A percentile compares a stretch with the other conserved stretches of the same genome.
phyloP scores from a whole-genome alignment of 2,113 vertebrate genomes.

The Pseudorasbora parva region DNA sequence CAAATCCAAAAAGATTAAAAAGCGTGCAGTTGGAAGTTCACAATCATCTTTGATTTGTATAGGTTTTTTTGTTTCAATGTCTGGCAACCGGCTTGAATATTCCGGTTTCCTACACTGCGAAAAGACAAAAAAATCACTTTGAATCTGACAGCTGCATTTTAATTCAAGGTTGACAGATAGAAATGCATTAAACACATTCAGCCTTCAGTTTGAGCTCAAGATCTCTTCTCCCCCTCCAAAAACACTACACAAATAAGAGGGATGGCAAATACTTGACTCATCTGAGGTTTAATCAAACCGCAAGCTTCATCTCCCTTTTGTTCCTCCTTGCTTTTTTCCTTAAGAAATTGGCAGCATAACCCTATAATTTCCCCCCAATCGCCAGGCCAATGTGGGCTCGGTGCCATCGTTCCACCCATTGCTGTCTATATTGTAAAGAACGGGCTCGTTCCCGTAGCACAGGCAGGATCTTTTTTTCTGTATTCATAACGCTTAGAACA shows the following conservation, averaged over 20 bases:
- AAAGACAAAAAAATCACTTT: neutral
- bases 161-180: conserved; percentile 14
- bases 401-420: conserved; percentile 55
- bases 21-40: neutral
- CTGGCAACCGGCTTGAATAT: neutral
- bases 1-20: conserved; percentile 2
- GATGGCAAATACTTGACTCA: conserved; percentile 48
- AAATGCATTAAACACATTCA: conserved; percentile 16
- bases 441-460: conserved; percentile 43
- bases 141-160: neutral
- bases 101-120: neutral
- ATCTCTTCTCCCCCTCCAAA: conserved; percentile 16
- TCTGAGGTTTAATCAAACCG: conserved; percentile 54
- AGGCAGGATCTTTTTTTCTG: conserved; percentile 29
- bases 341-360: conserved; percentile 50
- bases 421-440: conserved; percentile 45
- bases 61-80: neutral
- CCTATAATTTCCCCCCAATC: conserved; percentile 55
- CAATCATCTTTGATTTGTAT: neutral
- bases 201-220: conserved; percentile 24
- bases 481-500: conserved; percentile 35
- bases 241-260: conserved; percentile 44
- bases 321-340: conserved; percentile 56
- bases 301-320: conserved; percentile 59
- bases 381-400: conserved; percentile 49